These are phyloP conservation scores for Cryptus viduatorius DNA, from an alignment of 2,888 invertebrate genomes.

Conservation along the genomic window DNA sequence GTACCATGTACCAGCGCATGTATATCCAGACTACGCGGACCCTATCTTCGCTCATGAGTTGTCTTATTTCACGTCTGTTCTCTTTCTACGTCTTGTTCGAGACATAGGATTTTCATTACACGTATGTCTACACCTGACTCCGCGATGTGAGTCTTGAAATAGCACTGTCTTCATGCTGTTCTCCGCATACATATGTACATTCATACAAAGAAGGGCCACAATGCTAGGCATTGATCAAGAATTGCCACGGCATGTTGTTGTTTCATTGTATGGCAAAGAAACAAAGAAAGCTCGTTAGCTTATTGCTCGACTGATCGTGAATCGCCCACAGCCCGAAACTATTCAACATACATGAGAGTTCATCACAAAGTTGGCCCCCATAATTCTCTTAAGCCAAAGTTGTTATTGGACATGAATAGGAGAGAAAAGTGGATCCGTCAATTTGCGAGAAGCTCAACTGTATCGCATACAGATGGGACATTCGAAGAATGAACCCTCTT, in stretches of 20 bases:
- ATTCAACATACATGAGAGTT: background rate
- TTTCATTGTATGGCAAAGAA: background rate
- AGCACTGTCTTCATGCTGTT: background rate
- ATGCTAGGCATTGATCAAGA: no score
- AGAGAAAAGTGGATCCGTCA: slow-evolving; percentile 5
- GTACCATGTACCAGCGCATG: background rate
- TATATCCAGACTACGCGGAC: background rate
- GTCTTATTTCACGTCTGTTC: background rate
- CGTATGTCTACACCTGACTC: background rate
- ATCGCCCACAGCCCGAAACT: background rate
- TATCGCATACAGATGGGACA: slow-evolving; percentile 12
- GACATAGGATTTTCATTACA: background rate
- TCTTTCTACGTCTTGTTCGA: slow-evolving; percentile 10
- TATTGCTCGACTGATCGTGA: background rate
- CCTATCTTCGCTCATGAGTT: background rate
- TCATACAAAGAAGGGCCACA: no score
- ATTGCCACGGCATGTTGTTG: background rate
- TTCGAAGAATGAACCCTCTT: slow-evolving; percentile 21
- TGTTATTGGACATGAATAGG: slow-evolving; percentile 9
- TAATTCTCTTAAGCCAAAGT: background rate
- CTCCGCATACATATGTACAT: no score
- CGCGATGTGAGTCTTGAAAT: background rate
- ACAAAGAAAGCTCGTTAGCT: background rate
- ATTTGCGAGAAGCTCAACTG: background rate
- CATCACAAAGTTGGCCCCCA: background rate